These are phyloP conservation scores for Orthonyx spaldingii DNA, from an alignment of 2,113 vertebrate species.

Conservation along the genomic window DNA sequence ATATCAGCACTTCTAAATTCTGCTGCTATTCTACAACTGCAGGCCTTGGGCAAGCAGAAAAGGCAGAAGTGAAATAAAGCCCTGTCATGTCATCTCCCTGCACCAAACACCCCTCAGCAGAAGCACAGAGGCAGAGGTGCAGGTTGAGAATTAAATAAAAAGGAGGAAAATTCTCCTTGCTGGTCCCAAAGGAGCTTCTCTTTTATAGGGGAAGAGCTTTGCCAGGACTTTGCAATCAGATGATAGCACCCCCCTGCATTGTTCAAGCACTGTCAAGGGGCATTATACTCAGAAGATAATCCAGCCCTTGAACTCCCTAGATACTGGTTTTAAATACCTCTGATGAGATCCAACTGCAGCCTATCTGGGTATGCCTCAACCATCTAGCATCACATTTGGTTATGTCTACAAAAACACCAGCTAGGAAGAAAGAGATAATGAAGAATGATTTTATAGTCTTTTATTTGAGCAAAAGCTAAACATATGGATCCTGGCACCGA, in stretches of 20 bases:
- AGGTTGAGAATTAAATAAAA: neutral
- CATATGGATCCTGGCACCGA: conserved; percentile 71
- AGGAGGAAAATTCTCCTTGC: neutral
- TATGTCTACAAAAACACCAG: conserved; percentile 52
- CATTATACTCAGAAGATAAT: conserved; percentile 42
- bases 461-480: conserved; percentile 74
- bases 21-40: conserved; percentile 12
- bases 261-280: conserved; percentile 11
- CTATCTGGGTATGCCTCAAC: neutral
- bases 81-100: neutral
- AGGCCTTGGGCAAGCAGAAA: conserved; percentile 16
- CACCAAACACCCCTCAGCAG: neutral
- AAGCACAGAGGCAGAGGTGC: neutral
- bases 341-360: neutral
- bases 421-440: conserved; percentile 69
- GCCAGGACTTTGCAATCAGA: conserved; percentile 23
- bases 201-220: neutral
- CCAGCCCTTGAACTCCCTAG: conserved; percentile 8
- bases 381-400: conserved; percentile 26
- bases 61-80: conserved; percentile 11
- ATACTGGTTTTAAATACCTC: conserved; percentile 21
- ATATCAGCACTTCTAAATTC: conserved; percentile 43
- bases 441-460: conserved; percentile 69
- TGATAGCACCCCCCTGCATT: conserved; percentile 34
- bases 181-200: neutral